Conservation (phyloP, 2,888 invertebrate genomes). For the Megastigmus dorsalis region DNA sequence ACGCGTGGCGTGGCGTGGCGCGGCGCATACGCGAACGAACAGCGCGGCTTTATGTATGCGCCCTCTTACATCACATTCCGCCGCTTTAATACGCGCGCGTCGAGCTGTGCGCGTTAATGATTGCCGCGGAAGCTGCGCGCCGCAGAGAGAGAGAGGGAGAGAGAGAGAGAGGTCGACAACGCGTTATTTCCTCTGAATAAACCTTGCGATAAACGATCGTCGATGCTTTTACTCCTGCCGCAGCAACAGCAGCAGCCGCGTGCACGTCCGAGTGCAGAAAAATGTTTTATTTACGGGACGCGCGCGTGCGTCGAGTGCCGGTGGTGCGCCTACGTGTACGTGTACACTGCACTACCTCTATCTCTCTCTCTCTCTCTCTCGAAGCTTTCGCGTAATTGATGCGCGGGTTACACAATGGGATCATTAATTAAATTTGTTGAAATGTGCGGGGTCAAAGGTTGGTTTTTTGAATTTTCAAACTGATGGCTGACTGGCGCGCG, state of each 20-base stretch:
- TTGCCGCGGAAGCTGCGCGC: too few relatives aligned
- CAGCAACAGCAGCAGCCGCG: too few relatives aligned
- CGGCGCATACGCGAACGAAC: not conserved
- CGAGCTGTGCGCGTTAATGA: slow-evolving; percentile 20
- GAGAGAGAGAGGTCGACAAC: not conserved
- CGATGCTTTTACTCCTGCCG: not conserved
- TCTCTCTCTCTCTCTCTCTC: too few relatives aligned
- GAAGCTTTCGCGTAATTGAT: slow-evolving; percentile 17
- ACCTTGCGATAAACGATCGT: slow-evolving; percentile 36
- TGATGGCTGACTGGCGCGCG: too few relatives aligned
- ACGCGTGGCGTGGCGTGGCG: too few relatives aligned
- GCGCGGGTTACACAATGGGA: not conserved
- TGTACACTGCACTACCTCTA: too few relatives aligned
- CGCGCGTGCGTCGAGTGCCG: not conserved
- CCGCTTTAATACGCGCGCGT: not conserved
- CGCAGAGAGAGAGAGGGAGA: too few relatives aligned
- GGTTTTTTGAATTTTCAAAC: too few relatives aligned
- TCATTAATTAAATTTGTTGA: slow-evolving; percentile 36
- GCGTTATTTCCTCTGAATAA: slow-evolving; percentile 45
- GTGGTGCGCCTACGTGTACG: not conserved
- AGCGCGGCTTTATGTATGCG: not conserved
- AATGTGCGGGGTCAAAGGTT: too few relatives aligned
- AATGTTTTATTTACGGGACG: slow-evolving; percentile 24
- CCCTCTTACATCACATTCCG: slow-evolving; percentile 51
- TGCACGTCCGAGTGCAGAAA: too few relatives aligned